Evolutionary conservation across 1,140 invertebrate genomes (phyloP).

Genomic region (Rhizoglyphus robini): DNA sequence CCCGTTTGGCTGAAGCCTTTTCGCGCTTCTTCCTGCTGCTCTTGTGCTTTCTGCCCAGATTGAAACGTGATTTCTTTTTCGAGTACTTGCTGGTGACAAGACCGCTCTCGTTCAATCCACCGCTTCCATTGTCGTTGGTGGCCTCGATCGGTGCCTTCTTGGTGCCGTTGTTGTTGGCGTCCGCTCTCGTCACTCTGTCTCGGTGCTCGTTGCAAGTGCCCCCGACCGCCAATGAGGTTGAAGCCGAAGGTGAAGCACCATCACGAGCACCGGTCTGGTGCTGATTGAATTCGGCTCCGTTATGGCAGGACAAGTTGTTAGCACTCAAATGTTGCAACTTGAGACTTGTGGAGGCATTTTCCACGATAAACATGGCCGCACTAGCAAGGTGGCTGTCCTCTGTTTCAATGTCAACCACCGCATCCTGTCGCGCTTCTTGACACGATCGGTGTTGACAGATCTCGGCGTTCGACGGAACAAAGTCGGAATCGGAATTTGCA

Average conservation of each 20-base stretch:
- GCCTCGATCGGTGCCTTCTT: background rate
- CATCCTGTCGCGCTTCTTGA: background rate
- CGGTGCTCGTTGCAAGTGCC: too few species aligned
- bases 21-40: slow-evolving; percentile 85
- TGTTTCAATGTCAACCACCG: background rate
- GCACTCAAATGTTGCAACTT: background rate
- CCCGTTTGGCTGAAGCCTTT: slow-evolving; percentile 84
- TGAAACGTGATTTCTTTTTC: slow-evolving; percentile 28
- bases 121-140: background rate
- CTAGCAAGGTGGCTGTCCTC: background rate
- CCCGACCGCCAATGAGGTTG: background rate
- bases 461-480: background rate
- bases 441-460: background rate
- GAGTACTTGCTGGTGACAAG: background rate
- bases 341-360: background rate
- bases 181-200: background rate
- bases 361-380: background rate
- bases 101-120: background rate
- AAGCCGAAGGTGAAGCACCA: background rate
- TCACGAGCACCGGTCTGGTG: too few species aligned
- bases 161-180: slow-evolving; percentile 2
- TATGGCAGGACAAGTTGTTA: background rate
- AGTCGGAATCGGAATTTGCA: background rate
- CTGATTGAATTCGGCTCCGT: background rate
- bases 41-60: slow-evolving; percentile 39